Evolutionary conservation across 1,140 invertebrate genomes (phyloP).

Genomic region (Aphelinus certus): DNA sequence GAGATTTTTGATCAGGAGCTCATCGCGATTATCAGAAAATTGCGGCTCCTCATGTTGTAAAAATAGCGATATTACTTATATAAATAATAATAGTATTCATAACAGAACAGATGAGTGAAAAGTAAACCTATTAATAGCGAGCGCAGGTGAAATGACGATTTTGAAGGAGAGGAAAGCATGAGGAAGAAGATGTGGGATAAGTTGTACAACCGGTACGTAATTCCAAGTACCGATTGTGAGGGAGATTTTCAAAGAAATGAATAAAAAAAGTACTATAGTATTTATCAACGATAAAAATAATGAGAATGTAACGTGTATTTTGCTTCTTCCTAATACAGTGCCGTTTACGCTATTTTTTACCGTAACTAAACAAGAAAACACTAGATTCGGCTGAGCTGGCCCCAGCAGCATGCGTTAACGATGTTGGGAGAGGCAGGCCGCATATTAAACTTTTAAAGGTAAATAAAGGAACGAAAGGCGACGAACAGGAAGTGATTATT

Average conservation of each 20-base stretch:
- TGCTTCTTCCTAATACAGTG: constrained; percentile 68
- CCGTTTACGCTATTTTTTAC: constrained; percentile 68
- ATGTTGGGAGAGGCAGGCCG: constrained; percentile 49
- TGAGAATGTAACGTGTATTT: constrained; percentile 66
- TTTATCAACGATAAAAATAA: constrained; percentile 65
- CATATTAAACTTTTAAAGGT: constrained; percentile 30
- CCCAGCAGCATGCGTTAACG: constrained; percentile 50
- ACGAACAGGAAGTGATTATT: constrained; percentile 19
- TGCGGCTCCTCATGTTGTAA: constrained; percentile 47
- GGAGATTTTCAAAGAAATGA: constrained; percentile 43
- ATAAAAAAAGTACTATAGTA: constrained; percentile 57
- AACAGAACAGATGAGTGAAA: neutral
- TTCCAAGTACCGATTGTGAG: too few relatives aligned
- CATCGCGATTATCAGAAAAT: constrained; percentile 4
- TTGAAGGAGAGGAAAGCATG: constrained; percentile 19
- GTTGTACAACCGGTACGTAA: neutral
- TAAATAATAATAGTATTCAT: constrained; percentile 8
- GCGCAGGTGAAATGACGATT: constrained; percentile 29
- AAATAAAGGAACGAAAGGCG: constrained; percentile 3
- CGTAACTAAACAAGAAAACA: constrained; percentile 52
- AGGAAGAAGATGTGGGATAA: neutral
- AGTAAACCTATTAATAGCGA: constrained; percentile 16
- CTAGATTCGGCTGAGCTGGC: constrained; percentile 54
- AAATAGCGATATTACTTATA: constrained; percentile 51
- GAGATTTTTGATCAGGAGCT: constrained; percentile 40